Conservation (phyloP, 2,888 invertebrate genomes). For the Ornithoptera alexandrae region DNA sequence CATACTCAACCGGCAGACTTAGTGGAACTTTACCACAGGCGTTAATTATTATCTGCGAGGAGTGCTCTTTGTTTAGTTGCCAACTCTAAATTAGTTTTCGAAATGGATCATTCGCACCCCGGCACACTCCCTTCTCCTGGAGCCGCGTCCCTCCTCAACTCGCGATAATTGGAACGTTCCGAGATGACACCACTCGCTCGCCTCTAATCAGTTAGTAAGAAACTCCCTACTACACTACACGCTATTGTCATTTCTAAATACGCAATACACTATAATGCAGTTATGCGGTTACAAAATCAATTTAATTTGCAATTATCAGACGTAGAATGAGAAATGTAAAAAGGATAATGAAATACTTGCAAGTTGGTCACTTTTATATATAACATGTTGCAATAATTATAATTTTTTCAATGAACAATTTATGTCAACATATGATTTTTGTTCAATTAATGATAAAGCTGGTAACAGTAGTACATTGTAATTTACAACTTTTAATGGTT, state of each 20-base stretch:
- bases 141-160: slow-evolving; percentile 44
- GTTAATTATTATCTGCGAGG: slow-evolving; percentile 80
- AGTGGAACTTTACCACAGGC: slow-evolving; percentile 78
- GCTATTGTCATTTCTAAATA: slow-evolving; percentile 63
- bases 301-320: background rate
- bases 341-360: too few relatives aligned
- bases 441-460: too few relatives aligned
- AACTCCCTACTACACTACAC: slow-evolving; percentile 65
- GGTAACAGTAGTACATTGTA: too few relatives aligned
- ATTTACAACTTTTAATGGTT: too few relatives aligned
- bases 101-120: slow-evolving; percentile 80
- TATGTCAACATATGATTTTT: too few relatives aligned
- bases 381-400: too few relatives aligned
- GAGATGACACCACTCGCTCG: slow-evolving; percentile 77
- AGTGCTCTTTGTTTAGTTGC: slow-evolving; percentile 81
- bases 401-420: too few relatives aligned
- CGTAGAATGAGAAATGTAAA: too few relatives aligned
- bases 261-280: slow-evolving; percentile 13
- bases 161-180: slow-evolving; percentile 78
- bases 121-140: slow-evolving; percentile 48
- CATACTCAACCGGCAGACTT: slow-evolving; percentile 72
- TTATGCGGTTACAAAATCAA: background rate
- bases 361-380: too few relatives aligned
- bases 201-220: slow-evolving; percentile 79
- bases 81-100: slow-evolving; percentile 81